A percentile compares a stretch with the other conserved stretches of the same genome.
These are phyloP conservation scores for Uropetala carovei DNA, from an alignment of 2,888 invertebrate species.

Conservation along the genomic window DNA sequence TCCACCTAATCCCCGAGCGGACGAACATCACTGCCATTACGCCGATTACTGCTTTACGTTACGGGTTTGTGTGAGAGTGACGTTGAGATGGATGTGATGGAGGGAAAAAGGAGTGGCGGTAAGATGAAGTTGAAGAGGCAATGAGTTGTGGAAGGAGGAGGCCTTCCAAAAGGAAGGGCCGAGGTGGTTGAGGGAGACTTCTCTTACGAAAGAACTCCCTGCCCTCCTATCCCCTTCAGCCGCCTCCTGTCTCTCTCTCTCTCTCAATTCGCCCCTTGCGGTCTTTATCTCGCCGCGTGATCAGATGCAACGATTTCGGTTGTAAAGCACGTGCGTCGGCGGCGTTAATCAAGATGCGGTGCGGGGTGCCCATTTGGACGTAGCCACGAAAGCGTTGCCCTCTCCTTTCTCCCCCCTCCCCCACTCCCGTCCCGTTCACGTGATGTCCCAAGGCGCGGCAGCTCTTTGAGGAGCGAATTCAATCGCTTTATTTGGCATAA, in stretches of 20 bases:
- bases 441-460: neutral
- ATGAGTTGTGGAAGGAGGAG: neutral
- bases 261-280: conserved; percentile 29
- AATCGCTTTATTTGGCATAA: neutral
- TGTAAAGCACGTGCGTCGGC: neutral
- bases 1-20: neutral
- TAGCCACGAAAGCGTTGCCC: neutral
- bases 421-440: neutral
- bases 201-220: neutral
- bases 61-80: neutral
- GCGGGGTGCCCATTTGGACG: conserved; percentile 20
- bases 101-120: neutral
- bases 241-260: neutral
- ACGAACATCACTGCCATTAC: conserved; percentile 28
- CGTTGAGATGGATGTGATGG: neutral
- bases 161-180: neutral
- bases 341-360: conserved; percentile 7
- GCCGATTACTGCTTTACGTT: conserved; percentile 29
- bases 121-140: too few species aligned
- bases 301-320: conserved; percentile 32
- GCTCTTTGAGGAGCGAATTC: neutral
- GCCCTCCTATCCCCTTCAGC: too few species aligned
- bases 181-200: neutral
- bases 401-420: too few species aligned
- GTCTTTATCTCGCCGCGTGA: conserved; percentile 14